Evolutionary conservation across 1,140 invertebrate species (phyloP).

Genomic region (Oreohelix idahoensis): DNA sequence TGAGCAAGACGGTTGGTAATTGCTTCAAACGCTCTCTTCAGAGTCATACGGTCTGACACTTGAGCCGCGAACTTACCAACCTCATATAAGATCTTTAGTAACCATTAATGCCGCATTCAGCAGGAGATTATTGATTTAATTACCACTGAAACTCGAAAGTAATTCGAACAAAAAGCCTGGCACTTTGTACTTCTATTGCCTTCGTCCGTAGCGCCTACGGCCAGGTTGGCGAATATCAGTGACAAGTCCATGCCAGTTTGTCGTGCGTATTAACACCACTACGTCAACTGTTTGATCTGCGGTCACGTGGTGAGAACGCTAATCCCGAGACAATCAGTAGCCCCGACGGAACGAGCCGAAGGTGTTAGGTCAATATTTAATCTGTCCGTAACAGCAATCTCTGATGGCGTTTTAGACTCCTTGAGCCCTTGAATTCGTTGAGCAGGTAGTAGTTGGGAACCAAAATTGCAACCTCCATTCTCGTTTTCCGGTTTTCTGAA

Average conservation of each 20-base stretch:
- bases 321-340: neutral
- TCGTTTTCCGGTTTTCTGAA: no score
- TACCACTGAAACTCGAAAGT: neutral
- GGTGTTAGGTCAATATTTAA: conserved; percentile 19
- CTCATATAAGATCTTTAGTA: neutral
- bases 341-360: neutral
- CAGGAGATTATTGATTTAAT: neutral
- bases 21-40: neutral
- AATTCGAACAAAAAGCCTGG: neutral
- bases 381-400: neutral
- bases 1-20: neutral
- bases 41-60: neutral
- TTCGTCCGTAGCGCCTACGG: neutral
- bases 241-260: neutral
- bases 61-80: neutral
- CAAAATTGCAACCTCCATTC: no score
- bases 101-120: neutral
- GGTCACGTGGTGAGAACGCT: conserved; percentile 4
- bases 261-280: neutral
- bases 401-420: no score
- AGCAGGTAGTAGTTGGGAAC: no score
- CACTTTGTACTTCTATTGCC: neutral
- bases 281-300: conserved; percentile 1
- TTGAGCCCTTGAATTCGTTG: no score
- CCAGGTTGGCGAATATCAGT: neutral